Percentiles rank a stretch among this genome's conserved stretches.
Conservation (phyloP, 2,888 invertebrate species). For the Antheraea assamensis region DNA sequence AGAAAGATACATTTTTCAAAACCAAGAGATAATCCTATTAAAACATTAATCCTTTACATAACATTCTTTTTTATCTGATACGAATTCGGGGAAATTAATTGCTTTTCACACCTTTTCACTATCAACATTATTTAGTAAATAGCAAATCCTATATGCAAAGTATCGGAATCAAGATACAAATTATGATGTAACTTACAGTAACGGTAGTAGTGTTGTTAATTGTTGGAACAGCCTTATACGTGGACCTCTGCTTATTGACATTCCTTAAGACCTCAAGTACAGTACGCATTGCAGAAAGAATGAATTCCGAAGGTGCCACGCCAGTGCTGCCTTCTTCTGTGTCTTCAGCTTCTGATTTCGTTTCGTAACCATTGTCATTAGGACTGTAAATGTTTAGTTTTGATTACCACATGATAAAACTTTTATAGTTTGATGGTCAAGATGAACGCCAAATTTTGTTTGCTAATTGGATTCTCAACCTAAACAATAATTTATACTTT, state of each 20-base stretch:
- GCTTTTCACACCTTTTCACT: neutral
- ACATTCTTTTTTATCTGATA: neutral
- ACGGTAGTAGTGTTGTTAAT: constrained; percentile 47
- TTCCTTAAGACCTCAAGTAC: constrained; percentile 71
- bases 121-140: neutral
- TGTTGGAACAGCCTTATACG: constrained; percentile 28
- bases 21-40: neutral
- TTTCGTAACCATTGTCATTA: constrained; percentile 44
- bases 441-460: neutral
- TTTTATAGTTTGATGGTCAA: neutral
- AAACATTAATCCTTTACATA: neutral
- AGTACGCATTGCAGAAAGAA: constrained; percentile 71
- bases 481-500: neutral
- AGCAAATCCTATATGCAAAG: neutral
- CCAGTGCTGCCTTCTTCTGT: constrained; percentile 37
- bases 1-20: neutral
- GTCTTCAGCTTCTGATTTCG: constrained; percentile 40
- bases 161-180: neutral
- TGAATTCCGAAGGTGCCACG: constrained; percentile 67
- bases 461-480: neutral
- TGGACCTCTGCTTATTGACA: constrained; percentile 63
- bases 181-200: constrained; percentile 43
- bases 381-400: constrained; percentile 32
- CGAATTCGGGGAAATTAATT: neutral
- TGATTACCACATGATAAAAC: neutral